These are phyloP conservation scores for Diphyllodes magnificus DNA, from an alignment of 2,113 vertebrate species.

Conservation along the genomic window DNA sequence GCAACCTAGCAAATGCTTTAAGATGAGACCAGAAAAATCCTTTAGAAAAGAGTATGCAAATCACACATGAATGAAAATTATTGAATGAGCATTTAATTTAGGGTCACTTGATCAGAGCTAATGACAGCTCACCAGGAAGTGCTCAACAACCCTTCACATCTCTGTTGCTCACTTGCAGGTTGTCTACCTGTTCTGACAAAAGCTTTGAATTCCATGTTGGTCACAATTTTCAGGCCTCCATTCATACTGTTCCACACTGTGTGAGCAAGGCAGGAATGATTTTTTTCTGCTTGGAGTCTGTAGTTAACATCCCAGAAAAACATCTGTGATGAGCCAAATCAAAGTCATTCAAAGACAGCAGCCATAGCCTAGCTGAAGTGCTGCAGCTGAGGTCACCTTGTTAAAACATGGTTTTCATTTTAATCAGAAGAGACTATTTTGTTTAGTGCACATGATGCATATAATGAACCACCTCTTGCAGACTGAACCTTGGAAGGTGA, in stretches of 20 bases:
- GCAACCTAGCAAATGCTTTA: neutral
- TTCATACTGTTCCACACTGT: constrained; percentile 35
- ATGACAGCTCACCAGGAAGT: neutral
- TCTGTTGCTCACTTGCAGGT: neutral
- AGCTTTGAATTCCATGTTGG: constrained; percentile 14
- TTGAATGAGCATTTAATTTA: neutral
- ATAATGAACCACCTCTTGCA: neutral
- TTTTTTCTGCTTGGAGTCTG: constrained; percentile 37
- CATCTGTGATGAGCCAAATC: constrained; percentile 53
- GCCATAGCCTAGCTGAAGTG: neutral
- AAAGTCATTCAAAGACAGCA: constrained; percentile 34
- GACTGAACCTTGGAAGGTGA: neutral
- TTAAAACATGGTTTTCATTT: constrained; percentile 41
- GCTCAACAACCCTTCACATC: neutral
- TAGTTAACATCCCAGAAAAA: constrained; percentile 51
- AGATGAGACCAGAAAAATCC: neutral
- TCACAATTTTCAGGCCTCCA: constrained; percentile 33
- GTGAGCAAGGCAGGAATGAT: constrained; percentile 6
- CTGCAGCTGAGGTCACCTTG: constrained; percentile 44
- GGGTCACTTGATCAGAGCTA: neutral
- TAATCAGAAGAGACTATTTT: constrained; percentile 45
- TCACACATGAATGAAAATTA: neutral
- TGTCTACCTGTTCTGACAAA: neutral
- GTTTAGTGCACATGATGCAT: neutral
- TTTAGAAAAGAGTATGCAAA: neutral